Percentiles rank a stretch among this genome's conserved stretches.
Conservation (phyloP, 2,888 invertebrate species). For the Drosophila formosana region DNA sequence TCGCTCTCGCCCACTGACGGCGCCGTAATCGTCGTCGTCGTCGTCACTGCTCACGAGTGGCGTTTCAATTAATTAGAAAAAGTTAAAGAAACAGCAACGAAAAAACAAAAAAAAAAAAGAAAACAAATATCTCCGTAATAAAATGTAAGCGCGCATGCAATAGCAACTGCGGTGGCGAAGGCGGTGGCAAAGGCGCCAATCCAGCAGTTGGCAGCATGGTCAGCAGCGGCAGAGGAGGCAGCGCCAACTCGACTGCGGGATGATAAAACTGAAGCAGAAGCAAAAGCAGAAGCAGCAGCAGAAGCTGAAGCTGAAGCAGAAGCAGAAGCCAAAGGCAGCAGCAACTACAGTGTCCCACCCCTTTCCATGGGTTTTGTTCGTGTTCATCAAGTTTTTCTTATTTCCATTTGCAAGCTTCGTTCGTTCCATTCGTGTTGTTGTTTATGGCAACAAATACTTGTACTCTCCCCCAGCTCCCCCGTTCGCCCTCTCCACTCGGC, state of each 20-base stretch:
- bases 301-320: constrained; percentile 14
- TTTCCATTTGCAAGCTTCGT: constrained; percentile 46
- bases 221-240: constrained; percentile 45
- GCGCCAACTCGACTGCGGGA: constrained; percentile 35
- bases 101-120: constrained; percentile 45
- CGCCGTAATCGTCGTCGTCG: constrained; percentile 53
- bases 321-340: constrained; percentile 10
- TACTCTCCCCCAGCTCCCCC: constrained; percentile 24
- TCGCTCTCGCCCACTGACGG: constrained; percentile 44
- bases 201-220: constrained; percentile 61
- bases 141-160: constrained; percentile 80
- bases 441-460: constrained; percentile 79
- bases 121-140: constrained; percentile 81
- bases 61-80: constrained; percentile 82
- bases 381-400: constrained; percentile 78
- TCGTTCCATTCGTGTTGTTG: constrained; percentile 51
- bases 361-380: constrained; percentile 72
- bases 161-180: constrained; percentile 40
- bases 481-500: not conserved
- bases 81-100: constrained; percentile 72
- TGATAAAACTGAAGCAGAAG: constrained; percentile 53
- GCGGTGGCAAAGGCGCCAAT: constrained; percentile 51
- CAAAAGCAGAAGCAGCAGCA: constrained; percentile 23
- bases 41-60: constrained; percentile 76
- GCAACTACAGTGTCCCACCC: constrained; percentile 67